Evolutionary conservation across 1,140 invertebrate species (phyloP).

Genomic region (Sycobia sp.): DNA sequence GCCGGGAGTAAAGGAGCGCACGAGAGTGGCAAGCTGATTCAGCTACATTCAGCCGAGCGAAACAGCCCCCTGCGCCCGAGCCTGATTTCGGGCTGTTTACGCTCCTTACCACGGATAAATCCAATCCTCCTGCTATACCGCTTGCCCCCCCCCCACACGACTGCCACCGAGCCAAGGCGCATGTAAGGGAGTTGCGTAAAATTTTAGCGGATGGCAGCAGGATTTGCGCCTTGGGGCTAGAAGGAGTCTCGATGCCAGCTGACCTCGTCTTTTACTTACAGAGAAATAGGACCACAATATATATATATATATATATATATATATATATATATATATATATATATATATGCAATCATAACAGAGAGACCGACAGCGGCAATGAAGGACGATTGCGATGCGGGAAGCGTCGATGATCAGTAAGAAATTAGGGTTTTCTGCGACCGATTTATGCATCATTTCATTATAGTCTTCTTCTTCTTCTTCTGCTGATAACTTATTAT

Average conservation of each 20-base stretch:
- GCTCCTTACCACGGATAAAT: conserved; percentile 43
- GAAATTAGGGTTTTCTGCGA: no score
- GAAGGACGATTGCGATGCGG: no score
- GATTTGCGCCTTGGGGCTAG: conserved; percentile 16
- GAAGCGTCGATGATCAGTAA: no score
- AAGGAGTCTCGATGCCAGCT: conserved; percentile 11
- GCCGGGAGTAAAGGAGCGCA: neutral
- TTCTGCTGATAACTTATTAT: no score
- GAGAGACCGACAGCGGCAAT: no score
- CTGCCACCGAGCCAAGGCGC: no score
- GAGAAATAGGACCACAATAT: no score
- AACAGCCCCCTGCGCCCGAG: conserved; percentile 40
- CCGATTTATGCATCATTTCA: no score
- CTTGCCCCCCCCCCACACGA: no score
- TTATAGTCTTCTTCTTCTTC: no score
- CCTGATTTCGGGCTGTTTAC: conserved; percentile 40
- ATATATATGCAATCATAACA: no score
- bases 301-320: neutral
- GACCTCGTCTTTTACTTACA: conserved; percentile 20
- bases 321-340: neutral
- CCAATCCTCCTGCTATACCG: no score
- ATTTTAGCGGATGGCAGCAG: conserved; percentile 23
- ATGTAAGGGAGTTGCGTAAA: neutral
- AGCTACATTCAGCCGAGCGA: conserved; percentile 49
- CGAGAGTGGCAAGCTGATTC: conserved; percentile 54